Evolutionary conservation across 2,888 invertebrate genomes (phyloP).

Genomic region (Sinodicranocentrus sp.): DNA sequence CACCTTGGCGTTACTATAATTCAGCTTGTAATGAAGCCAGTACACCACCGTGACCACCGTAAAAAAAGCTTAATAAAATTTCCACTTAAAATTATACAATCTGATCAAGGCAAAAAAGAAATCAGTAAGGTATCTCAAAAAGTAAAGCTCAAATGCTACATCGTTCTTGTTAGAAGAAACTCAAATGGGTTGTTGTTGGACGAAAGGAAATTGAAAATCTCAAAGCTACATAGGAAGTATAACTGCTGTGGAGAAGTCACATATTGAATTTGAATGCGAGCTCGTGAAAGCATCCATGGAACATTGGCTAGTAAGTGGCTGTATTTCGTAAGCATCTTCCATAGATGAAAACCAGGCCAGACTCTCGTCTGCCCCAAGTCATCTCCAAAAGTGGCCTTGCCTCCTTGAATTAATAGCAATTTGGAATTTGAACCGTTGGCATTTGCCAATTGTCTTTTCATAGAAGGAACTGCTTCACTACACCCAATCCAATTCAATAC

Average conservation of each 20-base stretch:
- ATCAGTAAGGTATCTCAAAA: too few species aligned
- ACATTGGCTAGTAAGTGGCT: slow-evolving; percentile 8
- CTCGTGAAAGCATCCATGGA: not conserved
- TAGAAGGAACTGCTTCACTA: not conserved
- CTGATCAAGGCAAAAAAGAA: too few species aligned
- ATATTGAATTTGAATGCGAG: not conserved
- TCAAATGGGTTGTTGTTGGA: too few species aligned
- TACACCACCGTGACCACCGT: too few species aligned
- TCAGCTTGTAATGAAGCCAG: too few species aligned
- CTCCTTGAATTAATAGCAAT: slow-evolving; percentile 71
- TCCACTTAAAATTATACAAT: too few species aligned
- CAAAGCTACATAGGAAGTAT: too few species aligned
- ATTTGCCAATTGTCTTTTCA: slow-evolving; percentile 75
- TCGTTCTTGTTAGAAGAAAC: too few species aligned
- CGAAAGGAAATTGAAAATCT: too few species aligned
- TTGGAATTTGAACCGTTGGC: slow-evolving; percentile 75
- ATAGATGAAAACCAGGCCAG: not conserved
- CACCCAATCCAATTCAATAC: not conserved
- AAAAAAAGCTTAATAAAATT: too few species aligned
- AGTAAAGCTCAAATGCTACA: too few species aligned
- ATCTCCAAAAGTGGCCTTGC: not conserved
- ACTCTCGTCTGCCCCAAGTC: not conserved
- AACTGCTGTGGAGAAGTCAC: not conserved
- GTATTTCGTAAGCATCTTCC: not conserved
- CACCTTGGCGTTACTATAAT: too few species aligned